Evolutionary conservation across 2,797 vertebrate species (phyloP), one percentile per base, ranked within the genome.

Genomic region (Loriculus beryllinus): DNA sequence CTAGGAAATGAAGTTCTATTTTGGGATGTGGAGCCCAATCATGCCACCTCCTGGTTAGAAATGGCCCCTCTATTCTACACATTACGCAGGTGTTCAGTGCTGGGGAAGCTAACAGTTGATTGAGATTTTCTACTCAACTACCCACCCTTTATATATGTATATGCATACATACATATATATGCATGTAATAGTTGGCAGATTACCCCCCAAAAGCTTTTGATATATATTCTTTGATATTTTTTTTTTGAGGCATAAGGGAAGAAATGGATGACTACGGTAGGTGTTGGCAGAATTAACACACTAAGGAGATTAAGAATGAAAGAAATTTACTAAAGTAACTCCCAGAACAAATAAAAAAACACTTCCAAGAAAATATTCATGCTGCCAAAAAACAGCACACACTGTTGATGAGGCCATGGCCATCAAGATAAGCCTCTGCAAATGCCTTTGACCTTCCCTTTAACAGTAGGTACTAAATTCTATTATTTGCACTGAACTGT

Each of bases 41-140:
- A 78, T 94, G 82, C 91, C 93, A 95, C 74, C 91, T 95, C 81
- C 95, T 96, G 91, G 93, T 52, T 94, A 71, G 29, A 25, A 81
- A 49, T 7, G 39, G 59, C 60, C 63, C 60, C 67, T 84, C 86
- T 63, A 7, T 4, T 71, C 59, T 42, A 67, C 28, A 45, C 25
- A 9, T 29, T 4, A 42, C 33, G 31, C 51, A 76, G 26, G 39
- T 79, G 49, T 33, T 68, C n/a, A 8, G 12, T 4, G 18, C 28
- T 68, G 42, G 26, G 49, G 18, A 82, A 80, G 9, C 40, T 26
- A 65, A n/a, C 3, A 48, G 14, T 7, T 68, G 49, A 65, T 15
- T 5, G 26, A 31, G 40, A 62, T 56, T 67, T 87, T 79, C 45
- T 92, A 42, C 15, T 51, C 54, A 13, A 23, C 31, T 31, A 5